Conservation (phyloP, 2,888 invertebrate species). For the Brachynemurus nebulosus region DNA sequence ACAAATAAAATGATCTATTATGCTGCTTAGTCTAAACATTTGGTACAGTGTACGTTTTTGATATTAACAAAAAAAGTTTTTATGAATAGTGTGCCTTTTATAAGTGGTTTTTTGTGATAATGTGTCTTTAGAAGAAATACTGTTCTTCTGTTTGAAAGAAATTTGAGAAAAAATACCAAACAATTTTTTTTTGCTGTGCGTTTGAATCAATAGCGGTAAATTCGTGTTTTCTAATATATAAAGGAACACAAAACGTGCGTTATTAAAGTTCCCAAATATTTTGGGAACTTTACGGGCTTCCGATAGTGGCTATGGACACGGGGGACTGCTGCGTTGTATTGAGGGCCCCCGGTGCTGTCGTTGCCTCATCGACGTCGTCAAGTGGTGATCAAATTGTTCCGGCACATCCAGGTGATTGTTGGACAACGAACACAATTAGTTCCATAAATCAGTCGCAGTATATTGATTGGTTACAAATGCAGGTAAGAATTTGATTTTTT, state of each 20-base stretch:
- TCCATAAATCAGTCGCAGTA: constrained; percentile 4
- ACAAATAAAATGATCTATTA: too few relatives aligned
- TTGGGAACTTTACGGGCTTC: not conserved
- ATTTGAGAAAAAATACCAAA: too few relatives aligned
- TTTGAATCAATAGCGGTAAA: too few relatives aligned
- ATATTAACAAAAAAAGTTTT: too few relatives aligned
- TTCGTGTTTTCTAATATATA: not conserved
- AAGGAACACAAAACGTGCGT: not conserved
- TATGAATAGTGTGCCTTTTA: too few relatives aligned
- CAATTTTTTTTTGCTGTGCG: too few relatives aligned
- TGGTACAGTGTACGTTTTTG: too few relatives aligned
- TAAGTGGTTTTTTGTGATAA: too few relatives aligned
- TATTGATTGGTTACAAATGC: constrained; percentile 10
- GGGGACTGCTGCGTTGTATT: constrained; percentile 29
- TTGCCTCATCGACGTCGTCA: constrained; percentile 22
- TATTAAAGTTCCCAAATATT: not conserved
- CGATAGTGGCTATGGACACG: constrained; percentile 29
- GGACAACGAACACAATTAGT: constrained; percentile 30
- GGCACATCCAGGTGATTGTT: constrained; percentile 31
- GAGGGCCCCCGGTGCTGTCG: constrained; percentile 25
- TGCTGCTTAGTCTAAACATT: too few relatives aligned
- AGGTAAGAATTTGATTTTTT: too few relatives aligned
- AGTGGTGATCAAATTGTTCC: constrained; percentile 31
- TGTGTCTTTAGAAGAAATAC: too few relatives aligned
- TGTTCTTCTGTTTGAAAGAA: too few relatives aligned